A percentile compares a stretch with the other conserved stretches of the same genome.
Evolutionary conservation across 2,797 vertebrate genomes (phyloP).

Genomic region (Sebastes glaucus): DNA sequence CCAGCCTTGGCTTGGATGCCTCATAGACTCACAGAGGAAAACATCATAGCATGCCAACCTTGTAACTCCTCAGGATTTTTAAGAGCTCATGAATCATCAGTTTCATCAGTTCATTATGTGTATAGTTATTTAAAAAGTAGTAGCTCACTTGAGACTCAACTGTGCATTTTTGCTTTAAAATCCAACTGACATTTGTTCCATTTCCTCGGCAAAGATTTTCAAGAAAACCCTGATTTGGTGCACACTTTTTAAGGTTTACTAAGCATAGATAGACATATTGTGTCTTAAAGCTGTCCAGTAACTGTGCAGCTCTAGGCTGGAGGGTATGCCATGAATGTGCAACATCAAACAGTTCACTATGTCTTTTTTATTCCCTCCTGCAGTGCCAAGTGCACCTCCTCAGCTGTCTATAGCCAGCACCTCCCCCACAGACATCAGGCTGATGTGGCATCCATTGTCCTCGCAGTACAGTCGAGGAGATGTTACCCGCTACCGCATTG

Average conservation of each 20-base stretch:
- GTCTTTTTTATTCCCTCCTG: slow-evolving; percentile 16
- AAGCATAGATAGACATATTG: background rate
- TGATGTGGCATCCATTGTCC: slow-evolving; percentile 92
- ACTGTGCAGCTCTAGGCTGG: background rate
- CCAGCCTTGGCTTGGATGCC: background rate
- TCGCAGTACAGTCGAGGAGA: slow-evolving; percentile 88
- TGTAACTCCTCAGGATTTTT: background rate
- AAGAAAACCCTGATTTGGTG: background rate
- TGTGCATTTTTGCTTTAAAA: background rate
- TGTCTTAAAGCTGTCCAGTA: background rate
- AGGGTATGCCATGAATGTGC: background rate
- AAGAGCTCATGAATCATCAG: background rate
- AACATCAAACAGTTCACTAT: slow-evolving; percentile 2
- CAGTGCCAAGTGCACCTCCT: slow-evolving; percentile 92
- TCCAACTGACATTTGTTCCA: background rate
- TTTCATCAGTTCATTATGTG: background rate
- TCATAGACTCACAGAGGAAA: background rate
- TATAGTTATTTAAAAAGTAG: background rate
- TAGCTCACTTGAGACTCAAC: background rate
- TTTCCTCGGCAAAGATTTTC: background rate
- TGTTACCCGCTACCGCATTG: slow-evolving; percentile 92
- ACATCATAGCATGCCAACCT: background rate
- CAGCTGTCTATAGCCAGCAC: slow-evolving; percentile 92
- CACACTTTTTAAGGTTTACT: background rate
- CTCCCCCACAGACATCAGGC: slow-evolving; percentile 89